Base-by-base conservation (phyloP, 2,113 vertebrate species). In the Collichthys lucidus region DNA sequence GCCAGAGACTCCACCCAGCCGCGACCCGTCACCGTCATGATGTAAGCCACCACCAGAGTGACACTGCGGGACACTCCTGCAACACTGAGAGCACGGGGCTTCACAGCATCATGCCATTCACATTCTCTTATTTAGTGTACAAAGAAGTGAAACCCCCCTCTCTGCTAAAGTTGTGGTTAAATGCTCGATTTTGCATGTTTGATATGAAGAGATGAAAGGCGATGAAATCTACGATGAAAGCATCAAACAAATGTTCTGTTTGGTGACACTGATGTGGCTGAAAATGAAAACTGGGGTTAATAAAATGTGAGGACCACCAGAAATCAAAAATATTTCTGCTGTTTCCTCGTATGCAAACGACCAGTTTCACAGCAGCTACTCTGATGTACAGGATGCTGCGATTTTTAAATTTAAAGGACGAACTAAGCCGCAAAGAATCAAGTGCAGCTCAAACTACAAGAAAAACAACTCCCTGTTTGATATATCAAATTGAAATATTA, bases 61-160 rank as follows among this genome's bases (percentile, higher is more conserved):
- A 97, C 97, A 0, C 98, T 98, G 82, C 97, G 96, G 70, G 97
- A 99, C 85, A 99, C 97, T 9, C 97, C 98, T 8, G 98, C 97
- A 83, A 99, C 95, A 84, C 98, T 99, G 93, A 75, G 31, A 70
- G 55, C 71, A 84, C 73, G 79, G 31, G 22, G 59, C 63, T 9
- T 29, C 59, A 74, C 55, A 42, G 31, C 44, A 19, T 0, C 9
- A 20, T 22, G 11, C 56, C 53, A 53, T 46, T 82, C 40, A 55
- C 40, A 84, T 6, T 77, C 61, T 74, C 74, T 44, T 52, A 24
- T 80, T 73, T 63, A 70, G 60, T 66, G 77, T 60, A 73, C 24
- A 80, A 70, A 85, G 80, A 82, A 87, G 82, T 87, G 86, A 87
- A 90, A 87, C 82, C 65, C 35, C 73, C 59, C 35, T 35, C 19